phyloP scores from a whole-genome alignment of 2,113 vertebrate genomes.

The Gasterosteus aculeatus region DNA sequence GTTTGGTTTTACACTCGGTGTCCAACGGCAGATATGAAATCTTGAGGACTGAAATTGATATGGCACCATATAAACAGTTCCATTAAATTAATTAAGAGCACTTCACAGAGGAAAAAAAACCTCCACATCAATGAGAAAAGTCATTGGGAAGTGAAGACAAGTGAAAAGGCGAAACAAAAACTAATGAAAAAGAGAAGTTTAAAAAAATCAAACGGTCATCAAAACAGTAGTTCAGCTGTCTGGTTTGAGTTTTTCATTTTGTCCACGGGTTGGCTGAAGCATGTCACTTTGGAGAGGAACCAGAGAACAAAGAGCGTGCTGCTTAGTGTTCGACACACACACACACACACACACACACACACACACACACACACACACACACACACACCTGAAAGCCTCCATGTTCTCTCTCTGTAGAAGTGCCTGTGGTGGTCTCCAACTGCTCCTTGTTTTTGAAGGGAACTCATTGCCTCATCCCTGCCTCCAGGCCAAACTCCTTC shows the following conservation, averaged over 20 bases:
- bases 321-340: constrained; percentile 73
- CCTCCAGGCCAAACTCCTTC: constrained; percentile 78
- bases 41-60: constrained; percentile 54
- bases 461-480: constrained; percentile 80
- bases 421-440: constrained; percentile 82
- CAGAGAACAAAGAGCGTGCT: constrained; percentile 65
- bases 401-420: constrained; percentile 68
- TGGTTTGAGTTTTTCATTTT: constrained; percentile 45
- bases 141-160: not conserved
- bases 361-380: too few relatives aligned
- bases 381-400: constrained; percentile 71
- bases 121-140: not conserved
- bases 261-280: constrained; percentile 56
- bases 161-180: not conserved
- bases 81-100: constrained; percentile 41
- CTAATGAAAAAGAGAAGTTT: not conserved
- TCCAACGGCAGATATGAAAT: constrained; percentile 74
- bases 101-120: constrained; percentile 35
- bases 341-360: constrained; percentile 7
- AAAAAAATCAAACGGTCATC: constrained; percentile 40
- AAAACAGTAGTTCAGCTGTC: constrained; percentile 52
- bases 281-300: constrained; percentile 58
- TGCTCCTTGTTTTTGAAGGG: constrained; percentile 78
- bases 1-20: constrained; percentile 62
- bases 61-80: constrained; percentile 23